These are phyloP conservation scores for Todus mexicanus DNA, from an alignment of 2,797 vertebrate species.

Conservation along the genomic window DNA sequence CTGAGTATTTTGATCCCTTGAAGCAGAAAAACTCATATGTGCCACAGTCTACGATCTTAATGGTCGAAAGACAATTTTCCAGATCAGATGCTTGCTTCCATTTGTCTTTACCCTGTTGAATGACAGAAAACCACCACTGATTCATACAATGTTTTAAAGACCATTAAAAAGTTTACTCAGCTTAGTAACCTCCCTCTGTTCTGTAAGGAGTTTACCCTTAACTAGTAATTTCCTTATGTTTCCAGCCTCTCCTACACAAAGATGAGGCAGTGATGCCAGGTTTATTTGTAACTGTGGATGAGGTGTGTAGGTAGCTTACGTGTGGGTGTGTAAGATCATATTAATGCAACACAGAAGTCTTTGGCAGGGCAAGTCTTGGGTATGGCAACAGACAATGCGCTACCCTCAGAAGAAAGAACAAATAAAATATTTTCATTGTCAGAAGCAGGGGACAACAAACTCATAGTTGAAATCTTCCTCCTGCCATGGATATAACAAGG, in stretches of 20 bases:
- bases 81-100: slow-evolving; percentile 77
- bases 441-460: neutral
- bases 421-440: neutral
- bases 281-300: neutral
- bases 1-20: slow-evolving; percentile 56
- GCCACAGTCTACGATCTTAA: slow-evolving; percentile 77
- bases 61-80: slow-evolving; percentile 79
- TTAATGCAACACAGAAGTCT: neutral
- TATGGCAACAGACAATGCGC: neutral
- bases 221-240: neutral
- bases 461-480: neutral
- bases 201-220: neutral
- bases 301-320: neutral
- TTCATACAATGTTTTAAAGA: neutral
- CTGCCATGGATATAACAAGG: neutral
- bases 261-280: neutral
- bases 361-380: neutral
- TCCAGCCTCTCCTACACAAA: neutral
- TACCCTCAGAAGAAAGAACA: neutral
- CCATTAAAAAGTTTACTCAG: neutral
- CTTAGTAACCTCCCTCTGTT: neutral
- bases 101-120: slow-evolving; percentile 84
- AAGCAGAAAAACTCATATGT: slow-evolving; percentile 76
- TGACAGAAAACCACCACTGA: neutral
- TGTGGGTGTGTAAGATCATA: neutral